Evolutionary conservation across 2,888 invertebrate species (phyloP).

Genomic region (Mycalesis mineus): DNA sequence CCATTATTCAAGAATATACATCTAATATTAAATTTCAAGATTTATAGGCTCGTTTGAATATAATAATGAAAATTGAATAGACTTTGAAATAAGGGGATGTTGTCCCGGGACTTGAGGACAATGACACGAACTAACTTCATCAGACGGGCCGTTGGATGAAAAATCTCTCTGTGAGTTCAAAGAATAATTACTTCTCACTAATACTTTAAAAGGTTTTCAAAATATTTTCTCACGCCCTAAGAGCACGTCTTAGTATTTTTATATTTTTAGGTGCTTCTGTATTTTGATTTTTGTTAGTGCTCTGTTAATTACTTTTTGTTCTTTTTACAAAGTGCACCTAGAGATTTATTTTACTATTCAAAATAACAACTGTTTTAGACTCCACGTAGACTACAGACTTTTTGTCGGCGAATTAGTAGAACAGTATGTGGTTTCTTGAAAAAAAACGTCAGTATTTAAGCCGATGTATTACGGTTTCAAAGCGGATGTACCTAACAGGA

Average conservation of each 20-base stretch:
- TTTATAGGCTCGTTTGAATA: constrained; percentile 17
- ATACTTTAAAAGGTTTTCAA: constrained; percentile 27
- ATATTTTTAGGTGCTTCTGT: neutral
- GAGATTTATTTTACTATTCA: too few species aligned
- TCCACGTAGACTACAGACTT: too few species aligned
- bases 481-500: too few species aligned
- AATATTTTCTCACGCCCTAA: neutral
- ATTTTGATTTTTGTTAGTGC: too few species aligned
- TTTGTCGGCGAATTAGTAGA: too few species aligned
- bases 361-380: too few species aligned
- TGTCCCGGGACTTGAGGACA: constrained; percentile 24
- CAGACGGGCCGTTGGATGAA: constrained; percentile 21
- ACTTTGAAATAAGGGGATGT: constrained; percentile 22
- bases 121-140: constrained; percentile 27
- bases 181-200: constrained; percentile 28
- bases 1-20: constrained; percentile 8
- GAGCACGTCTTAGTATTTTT: neutral
- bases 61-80: constrained; percentile 27
- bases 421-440: too few species aligned
- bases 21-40: constrained; percentile 15
- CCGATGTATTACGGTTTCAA: too few species aligned
- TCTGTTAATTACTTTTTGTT: neutral
- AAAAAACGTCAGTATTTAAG: too few species aligned
- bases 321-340: too few species aligned
- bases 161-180: constrained; percentile 24